These are phyloP conservation scores for Acleris literana DNA, from an alignment of 2,888 invertebrate species.

Conservation along the genomic window DNA sequence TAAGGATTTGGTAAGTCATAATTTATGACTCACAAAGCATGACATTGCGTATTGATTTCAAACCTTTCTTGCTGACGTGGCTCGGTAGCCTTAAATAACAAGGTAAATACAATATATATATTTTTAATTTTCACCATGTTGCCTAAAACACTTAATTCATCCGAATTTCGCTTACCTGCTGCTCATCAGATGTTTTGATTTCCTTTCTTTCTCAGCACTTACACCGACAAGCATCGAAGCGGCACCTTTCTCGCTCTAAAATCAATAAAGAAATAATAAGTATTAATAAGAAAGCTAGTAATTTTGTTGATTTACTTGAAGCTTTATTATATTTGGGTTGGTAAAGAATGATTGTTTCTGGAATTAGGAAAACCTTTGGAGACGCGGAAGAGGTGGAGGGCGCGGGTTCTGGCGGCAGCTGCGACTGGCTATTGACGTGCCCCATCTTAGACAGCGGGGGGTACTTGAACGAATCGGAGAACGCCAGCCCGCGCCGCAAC, in stretches of 20 bases:
- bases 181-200: slow-evolving; percentile 49
- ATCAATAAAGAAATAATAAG: background rate
- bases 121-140: too few species aligned
- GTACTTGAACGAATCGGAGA: slow-evolving; percentile 89
- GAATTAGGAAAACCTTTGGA: slow-evolving; percentile 3
- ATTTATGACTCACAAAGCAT: too few species aligned
- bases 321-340: too few species aligned
- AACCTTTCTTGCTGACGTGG: too few species aligned
- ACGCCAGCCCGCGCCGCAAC: slow-evolving; percentile 86
- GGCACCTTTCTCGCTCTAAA: slow-evolving; percentile 40
- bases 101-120: too few species aligned
- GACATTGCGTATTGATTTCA: too few species aligned
- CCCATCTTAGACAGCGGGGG: slow-evolving; percentile 92
- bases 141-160: background rate
- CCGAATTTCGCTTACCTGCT: slow-evolving; percentile 53
- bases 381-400: slow-evolving; percentile 35
- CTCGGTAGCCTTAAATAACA: too few species aligned
- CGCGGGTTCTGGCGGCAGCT: slow-evolving; percentile 46
- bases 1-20: too few species aligned
- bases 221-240: slow-evolving; percentile 41
- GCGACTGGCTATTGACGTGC: slow-evolving; percentile 81
- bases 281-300: background rate
- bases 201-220: slow-evolving; percentile 58
- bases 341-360: too few species aligned
- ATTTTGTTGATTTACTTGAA: too few species aligned